Base-by-base conservation (phyloP, 2,113 vertebrate genomes). In the Nesogale talazaci region DNA sequence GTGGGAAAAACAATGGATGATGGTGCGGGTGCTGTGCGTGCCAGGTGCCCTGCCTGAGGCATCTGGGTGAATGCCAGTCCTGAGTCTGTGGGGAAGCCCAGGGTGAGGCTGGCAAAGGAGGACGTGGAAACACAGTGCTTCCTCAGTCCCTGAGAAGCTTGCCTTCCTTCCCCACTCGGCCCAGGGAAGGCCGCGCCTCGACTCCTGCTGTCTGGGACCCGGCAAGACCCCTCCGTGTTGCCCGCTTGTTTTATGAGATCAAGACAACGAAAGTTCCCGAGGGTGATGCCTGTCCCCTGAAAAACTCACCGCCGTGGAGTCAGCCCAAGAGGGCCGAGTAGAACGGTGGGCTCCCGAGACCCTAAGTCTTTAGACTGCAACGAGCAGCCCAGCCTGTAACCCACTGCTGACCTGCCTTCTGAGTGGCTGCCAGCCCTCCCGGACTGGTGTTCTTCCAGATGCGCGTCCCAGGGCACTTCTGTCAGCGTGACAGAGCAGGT, bases 1-100 rank as follows among this genome's bases (percentile, higher is more conserved):
- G 25, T 1, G n/a, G 27, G 38, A 57, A 79, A 14, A 27, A 61
- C n/a, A 22, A 27, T n/a, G n/a, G 31, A 16, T 17, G 83, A 20
- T 9, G 31, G 12, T 20, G 46, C 52, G 22, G 61, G 36, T 23
- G 2, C 0, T 7, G 61, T 6, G 4, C 0, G 10, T 25, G n/a
- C 38, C 2, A 15, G 38, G 76, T 0, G 46, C 46, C 63, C 65
- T 25, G 22, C 6, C 1, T 29, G 23, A 14, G 57, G 3, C 11
- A 0, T 27, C 83, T 86, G n/a, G 3, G n/a, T 75, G 36, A 15
- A n/a, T 75, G 22, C 34, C 65, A 40, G 46, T 1, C 8, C n/a
- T 3, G 11, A 10, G 0, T 10, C 40, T 52, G 19, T 12, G 61
- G 40, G 61, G 67, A 75, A 22, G 17, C 34, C 74, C 1, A 29